Evolutionary conservation across 2,888 invertebrate genomes (phyloP), one percentile per base, ranked within the genome.

Genomic region (Orthosia cruda): DNA sequence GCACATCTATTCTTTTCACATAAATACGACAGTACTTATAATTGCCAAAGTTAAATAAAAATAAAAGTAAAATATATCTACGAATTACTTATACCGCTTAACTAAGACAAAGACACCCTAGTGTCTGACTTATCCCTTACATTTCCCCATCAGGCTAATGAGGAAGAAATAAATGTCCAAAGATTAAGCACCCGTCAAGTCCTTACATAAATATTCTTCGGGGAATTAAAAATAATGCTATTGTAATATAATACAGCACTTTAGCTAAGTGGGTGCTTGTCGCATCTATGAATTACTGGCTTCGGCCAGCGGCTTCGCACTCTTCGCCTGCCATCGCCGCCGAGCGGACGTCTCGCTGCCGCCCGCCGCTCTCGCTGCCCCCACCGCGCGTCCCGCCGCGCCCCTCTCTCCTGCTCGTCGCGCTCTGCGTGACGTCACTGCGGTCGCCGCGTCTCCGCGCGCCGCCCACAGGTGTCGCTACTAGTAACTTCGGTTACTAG

Each of bases 211-310:
- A 81, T 81, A 84, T 66, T 75, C 85, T 70, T 54, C 12, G n/a
- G 49, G 12, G 77, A 62, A 72, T 81, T 84, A 71, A 75, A n/a
- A 75, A 75, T 68, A 72, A 76, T 71, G 52, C 54, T 65, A 64
- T 75, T 73, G 71, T 81, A 72, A 84, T 81, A 71, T 68, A 67
- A 84, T 74, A 80, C 81, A 64, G 77, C 72, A 84, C 83, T 84
- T 81, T 20, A 47, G 58, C 20, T 77, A 83, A 83, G 77, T 81
- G 66, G 23, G 20, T 16, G n/a, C 32, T 67, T 54, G 23, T 62
- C 49, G 18, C 55, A 52, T 13, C 9, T 62, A 62, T 71, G 49
- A 71, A 81, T 80, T 66, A 74, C 9, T 9, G 9, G 40, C 40
- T 40, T 40, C 9, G 1, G 9, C 40, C 40, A 40, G 40, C 40